Base-by-base conservation (phyloP, 2,888 invertebrate species). In the Polyommatus iphigenia region DNA sequence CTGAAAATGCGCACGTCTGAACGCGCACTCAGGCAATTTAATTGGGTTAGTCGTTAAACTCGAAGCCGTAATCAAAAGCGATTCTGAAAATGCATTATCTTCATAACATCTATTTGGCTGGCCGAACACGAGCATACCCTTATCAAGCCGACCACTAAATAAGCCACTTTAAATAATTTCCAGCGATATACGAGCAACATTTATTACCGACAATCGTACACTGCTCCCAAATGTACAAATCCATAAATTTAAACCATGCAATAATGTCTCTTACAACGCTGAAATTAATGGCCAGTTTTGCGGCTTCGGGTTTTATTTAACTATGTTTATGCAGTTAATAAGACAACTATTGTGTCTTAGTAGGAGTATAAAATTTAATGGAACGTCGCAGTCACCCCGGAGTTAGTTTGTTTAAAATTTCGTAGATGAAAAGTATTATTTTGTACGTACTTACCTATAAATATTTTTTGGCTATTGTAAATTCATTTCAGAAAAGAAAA, bases 281-380 rank as follows among this genome's bases (percentile, higher is more conserved):
- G 54, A 15, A 75, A 72, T 67, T 72, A 41, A 72, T 46, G 75
- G 54, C 24, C 50, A 75, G 29, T 50, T 50, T 75, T 54, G 24
- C 73, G 24, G 50, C 59, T 76, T 59, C 18, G n/a, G 57, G 36
- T 76, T 76, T 29, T 46, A 54, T 76, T 54, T 76, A 46, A 54
- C 29, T 29, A 72, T 41, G n/a, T 32, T 67, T 36, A 41, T 41
- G 24, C 36, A 72, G 72, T 72, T 41, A 72, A 41, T 72, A 41
- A 41, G 36, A 72, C 36, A n/a, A 41, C 83, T 83, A 85, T 84
- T 86, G 87, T 88, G 88, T 67, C 18, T 15, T 18, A 67, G 29
- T 67, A 29, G 67, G 29, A 67, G 24, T 67, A 24, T 62, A 67
- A 10, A 29, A 15, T 67, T 29, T 29, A 29, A 67, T 67, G 5